Percentiles rank a stretch among this genome's conserved stretches.
These are phyloP conservation scores for Lepidurus packardi DNA, from an alignment of 1,140 invertebrate species.

Conservation along the genomic window DNA sequence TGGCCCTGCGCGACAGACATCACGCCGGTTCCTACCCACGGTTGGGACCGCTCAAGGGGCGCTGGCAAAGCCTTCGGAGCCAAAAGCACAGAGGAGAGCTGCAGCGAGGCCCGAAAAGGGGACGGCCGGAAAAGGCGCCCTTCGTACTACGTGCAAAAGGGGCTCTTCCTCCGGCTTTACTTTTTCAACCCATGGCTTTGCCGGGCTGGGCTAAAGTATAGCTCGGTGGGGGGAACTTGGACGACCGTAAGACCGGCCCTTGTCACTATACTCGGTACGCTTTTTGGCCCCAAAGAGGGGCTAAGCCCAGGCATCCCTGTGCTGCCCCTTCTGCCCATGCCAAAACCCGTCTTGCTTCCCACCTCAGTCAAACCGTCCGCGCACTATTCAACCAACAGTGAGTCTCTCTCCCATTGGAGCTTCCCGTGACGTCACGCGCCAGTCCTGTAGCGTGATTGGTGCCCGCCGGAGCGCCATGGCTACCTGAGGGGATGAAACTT, in stretches of 20 bases:
- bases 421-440: background rate
- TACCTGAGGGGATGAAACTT: background rate
- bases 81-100: background rate
- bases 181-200: background rate
- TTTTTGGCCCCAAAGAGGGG: background rate
- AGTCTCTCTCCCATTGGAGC: background rate
- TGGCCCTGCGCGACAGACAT: conserved; percentile 17
- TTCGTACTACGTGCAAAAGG: background rate
- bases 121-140: background rate
- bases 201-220: conserved; percentile 7
- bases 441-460: background rate
- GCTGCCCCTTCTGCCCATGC: background rate
- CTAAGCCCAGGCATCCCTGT: background rate
- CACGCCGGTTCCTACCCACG: conserved; percentile 12
- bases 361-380: background rate
- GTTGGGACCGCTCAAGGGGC: conserved; percentile 1
- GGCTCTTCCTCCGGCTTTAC: background rate
- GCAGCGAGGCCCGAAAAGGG: background rate
- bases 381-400: background rate
- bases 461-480: background rate
- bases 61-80: too few relatives aligned
- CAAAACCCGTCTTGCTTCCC: background rate
- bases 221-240: background rate
- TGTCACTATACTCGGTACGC: background rate
- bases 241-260: background rate